Conservation (phyloP, 2,113 vertebrate species). For the Oxygymnocypris stewartii region DNA sequence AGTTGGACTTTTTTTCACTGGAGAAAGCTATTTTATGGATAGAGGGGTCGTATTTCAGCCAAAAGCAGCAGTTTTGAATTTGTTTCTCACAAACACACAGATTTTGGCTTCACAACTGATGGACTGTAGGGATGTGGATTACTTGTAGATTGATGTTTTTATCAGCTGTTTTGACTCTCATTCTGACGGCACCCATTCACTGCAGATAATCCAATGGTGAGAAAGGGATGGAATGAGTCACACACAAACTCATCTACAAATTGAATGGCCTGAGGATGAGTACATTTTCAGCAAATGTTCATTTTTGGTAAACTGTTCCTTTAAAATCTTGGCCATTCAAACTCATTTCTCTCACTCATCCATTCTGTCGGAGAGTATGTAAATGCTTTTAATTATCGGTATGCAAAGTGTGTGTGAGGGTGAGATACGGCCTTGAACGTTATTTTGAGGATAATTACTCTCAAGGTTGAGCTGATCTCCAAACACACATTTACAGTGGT, state of each 20-base stretch:
- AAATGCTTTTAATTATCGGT: constrained; percentile 40
- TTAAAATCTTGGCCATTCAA: neutral
- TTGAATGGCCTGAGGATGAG: too few species aligned
- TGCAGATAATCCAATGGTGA: neutral
- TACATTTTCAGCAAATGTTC: neutral
- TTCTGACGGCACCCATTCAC: neutral
- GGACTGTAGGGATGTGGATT: too few species aligned
- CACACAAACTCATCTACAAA: neutral
- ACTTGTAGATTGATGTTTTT: too few species aligned
- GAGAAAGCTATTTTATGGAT: neutral
- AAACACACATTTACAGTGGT: constrained; percentile 28
- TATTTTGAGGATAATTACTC: constrained; percentile 35
- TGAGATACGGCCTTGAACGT: constrained; percentile 35
- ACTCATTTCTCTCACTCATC: neutral
- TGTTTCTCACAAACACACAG: neutral
- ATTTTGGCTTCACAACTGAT: neutral
- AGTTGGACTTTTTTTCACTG: too few species aligned
- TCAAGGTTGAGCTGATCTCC: constrained; percentile 33
- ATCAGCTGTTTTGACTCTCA: neutral
- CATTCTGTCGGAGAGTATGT: constrained; percentile 19
- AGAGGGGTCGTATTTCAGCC: neutral
- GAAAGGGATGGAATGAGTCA: neutral
- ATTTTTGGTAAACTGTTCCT: neutral
- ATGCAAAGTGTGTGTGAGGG: constrained; percentile 4
- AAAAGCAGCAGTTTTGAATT: too few species aligned